phyloP scores from a whole-genome alignment of 2,113 vertebrate species.

The Poeciliopsis retropinna region DNA sequence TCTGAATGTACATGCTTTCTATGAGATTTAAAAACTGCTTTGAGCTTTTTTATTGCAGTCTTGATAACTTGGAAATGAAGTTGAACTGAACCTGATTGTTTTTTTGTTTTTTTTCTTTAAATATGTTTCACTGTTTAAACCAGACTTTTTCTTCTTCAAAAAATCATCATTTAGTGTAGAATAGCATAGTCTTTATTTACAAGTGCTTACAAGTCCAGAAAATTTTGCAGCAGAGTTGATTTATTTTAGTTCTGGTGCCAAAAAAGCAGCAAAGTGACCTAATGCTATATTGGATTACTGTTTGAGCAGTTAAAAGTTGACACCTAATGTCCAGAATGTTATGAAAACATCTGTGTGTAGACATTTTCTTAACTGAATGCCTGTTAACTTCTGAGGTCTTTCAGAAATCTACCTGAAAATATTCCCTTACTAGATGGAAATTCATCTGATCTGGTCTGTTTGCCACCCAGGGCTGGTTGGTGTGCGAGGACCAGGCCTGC shows the following conservation, averaged over 20 bases:
- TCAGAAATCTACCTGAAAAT: neutral
- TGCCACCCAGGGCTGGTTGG: conserved; percentile 87
- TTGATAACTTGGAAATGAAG: neutral
- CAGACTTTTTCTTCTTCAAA: too few species aligned
- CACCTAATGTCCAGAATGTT: neutral
- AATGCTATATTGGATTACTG: neutral
- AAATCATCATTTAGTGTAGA: neutral
- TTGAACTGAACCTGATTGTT: neutral
- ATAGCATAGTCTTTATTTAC: neutral
- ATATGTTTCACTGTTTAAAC: too few species aligned
- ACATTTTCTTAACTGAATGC: neutral
- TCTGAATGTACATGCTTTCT: neutral
- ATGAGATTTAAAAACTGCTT: neutral
- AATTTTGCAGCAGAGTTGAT: neutral
- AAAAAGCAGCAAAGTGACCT: neutral
- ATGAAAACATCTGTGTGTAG: neutral
- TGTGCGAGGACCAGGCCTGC: conserved; percentile 95
- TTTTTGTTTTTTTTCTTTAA: too few species aligned
- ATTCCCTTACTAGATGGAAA: neutral
- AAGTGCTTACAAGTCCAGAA: neutral
- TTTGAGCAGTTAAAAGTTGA: neutral
- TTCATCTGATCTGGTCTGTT: neutral
- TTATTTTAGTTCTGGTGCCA: neutral
- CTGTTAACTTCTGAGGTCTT: neutral
- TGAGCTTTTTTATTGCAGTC: neutral